These are phyloP conservation scores for Muraenolepis orangiensis DNA, from an alignment of 2,797 vertebrate species.

Conservation along the genomic window DNA sequence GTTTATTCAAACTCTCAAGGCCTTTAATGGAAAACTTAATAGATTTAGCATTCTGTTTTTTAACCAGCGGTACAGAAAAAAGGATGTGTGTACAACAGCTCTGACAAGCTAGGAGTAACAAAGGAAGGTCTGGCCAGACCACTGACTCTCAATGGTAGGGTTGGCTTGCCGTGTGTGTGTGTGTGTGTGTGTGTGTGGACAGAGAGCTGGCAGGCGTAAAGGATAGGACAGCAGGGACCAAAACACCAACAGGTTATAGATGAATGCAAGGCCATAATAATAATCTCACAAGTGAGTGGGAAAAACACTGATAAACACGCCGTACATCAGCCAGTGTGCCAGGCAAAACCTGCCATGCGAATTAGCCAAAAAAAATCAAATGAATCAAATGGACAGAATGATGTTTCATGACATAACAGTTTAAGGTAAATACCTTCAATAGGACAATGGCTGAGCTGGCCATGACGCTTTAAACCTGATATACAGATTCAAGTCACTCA, in stretches of 20 bases:
- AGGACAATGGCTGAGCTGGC: slow-evolving; percentile 1
- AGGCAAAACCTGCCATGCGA: slow-evolving; percentile 19
- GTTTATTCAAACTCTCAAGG: neutral
- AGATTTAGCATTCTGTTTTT: slow-evolving; percentile 42
- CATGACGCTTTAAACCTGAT: neutral
- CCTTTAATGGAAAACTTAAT: neutral
- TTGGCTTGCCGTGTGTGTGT: slow-evolving; percentile 43
- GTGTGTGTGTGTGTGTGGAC: slow-evolving; percentile 39
- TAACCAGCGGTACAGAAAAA: neutral
- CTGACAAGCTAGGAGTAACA: neutral
- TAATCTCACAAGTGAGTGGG: neutral
- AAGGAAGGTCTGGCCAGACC: neutral
- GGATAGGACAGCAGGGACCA: slow-evolving; percentile 30
- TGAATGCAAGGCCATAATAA: slow-evolving; percentile 20
- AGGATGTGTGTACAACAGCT: neutral
- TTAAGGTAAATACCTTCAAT: slow-evolving; percentile 16
- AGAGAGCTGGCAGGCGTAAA: slow-evolving; percentile 41
- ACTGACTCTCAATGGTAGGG: slow-evolving; percentile 25
- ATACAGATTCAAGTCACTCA: slow-evolving; percentile 5
- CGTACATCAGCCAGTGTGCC: slow-evolving; percentile 21
- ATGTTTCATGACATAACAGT: neutral
- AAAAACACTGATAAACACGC: slow-evolving; percentile 2
- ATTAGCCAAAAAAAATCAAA: neutral
- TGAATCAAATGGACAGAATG: neutral
- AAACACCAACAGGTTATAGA: slow-evolving; percentile 42